Evolutionary conservation across 2,888 invertebrate genomes (phyloP).

Genomic region (Folsomia manolachei): DNA sequence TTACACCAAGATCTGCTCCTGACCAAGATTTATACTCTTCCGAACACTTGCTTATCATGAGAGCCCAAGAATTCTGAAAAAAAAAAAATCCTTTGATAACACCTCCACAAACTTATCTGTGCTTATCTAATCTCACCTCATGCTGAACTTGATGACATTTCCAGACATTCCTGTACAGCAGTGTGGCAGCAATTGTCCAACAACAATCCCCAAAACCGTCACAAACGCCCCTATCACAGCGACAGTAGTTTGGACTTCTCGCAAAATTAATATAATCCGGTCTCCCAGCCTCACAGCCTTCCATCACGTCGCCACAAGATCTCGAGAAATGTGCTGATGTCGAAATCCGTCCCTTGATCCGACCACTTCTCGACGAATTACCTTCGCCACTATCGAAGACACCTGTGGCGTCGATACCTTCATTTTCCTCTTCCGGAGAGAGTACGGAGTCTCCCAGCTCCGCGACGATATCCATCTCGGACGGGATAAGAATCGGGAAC

Average conservation of each 20-base stretch:
- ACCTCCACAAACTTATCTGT: background rate
- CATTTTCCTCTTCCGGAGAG: background rate
- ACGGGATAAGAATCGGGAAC: slow-evolving; percentile 33
- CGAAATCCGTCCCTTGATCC: background rate
- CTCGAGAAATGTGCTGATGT: background rate
- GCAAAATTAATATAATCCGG: slow-evolving; percentile 19
- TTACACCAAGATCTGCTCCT: background rate
- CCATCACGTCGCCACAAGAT: slow-evolving; percentile 22
- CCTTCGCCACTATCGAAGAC: background rate
- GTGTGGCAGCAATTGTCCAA: background rate
- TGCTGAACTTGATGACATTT: slow-evolving; percentile 32
- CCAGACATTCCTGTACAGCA: slow-evolving; percentile 29
- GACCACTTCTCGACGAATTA: background rate
- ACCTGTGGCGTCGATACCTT: background rate
- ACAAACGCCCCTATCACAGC: slow-evolving; percentile 37
- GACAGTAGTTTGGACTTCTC: slow-evolving; percentile 28
- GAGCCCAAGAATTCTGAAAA: slow-evolving; percentile 31
- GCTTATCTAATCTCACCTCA: slow-evolving; percentile 20
- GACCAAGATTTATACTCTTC: background rate
- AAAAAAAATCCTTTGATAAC: background rate
- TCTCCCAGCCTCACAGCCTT: slow-evolving; percentile 8
- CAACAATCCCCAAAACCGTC: slow-evolving; percentile 44
- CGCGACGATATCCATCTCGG: background rate
- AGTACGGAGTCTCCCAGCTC: background rate
- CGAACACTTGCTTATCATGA: slow-evolving; percentile 43